These are phyloP conservation scores for Leptobrachium leishanense DNA, from an alignment of 2,113 vertebrate genomes.

Conservation along the genomic window DNA sequence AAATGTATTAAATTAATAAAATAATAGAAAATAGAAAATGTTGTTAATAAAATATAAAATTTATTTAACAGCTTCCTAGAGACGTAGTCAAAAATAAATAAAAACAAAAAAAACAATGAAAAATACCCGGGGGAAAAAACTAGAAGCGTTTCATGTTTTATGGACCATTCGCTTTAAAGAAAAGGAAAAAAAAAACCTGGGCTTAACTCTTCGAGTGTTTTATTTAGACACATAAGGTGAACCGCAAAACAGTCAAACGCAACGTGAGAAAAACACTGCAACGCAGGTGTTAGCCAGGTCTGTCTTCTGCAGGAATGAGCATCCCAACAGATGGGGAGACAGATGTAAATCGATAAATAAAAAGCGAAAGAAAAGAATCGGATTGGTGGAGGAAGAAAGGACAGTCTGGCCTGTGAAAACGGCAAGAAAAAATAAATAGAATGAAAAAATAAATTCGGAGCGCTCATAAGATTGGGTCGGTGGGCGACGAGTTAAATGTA, in stretches of 20 bases:
- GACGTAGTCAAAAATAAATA: no score
- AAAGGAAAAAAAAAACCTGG: background rate
- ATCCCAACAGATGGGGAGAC: constrained; percentile 70
- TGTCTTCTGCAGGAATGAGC: constrained; percentile 49
- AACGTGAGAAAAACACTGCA: constrained; percentile 50
- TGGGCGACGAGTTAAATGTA: constrained; percentile 57
- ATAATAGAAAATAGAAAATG: no score
- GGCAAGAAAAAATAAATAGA: constrained; percentile 32
- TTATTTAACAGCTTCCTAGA: no score
- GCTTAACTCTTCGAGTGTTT: background rate
- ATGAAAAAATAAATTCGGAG: no score
- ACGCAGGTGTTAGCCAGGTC: constrained; percentile 60
- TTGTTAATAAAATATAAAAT: no score
- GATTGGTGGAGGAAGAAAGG: constrained; percentile 56
- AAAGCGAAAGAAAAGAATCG: constrained; percentile 64
- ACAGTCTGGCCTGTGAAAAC: constrained; percentile 53
- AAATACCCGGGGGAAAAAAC: no score
- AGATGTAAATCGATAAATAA: constrained; percentile 67
- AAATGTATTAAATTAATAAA: no score
- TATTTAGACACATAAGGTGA: background rate
- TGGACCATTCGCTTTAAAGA: background rate
- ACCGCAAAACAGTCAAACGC: constrained; percentile 40
- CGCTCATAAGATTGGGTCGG: background rate
- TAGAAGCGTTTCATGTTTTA: no score
- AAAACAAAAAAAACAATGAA: no score